phyloP scores from a whole-genome alignment of 2,888 invertebrate genomes.

The Carpatolechia fugitivella region DNA sequence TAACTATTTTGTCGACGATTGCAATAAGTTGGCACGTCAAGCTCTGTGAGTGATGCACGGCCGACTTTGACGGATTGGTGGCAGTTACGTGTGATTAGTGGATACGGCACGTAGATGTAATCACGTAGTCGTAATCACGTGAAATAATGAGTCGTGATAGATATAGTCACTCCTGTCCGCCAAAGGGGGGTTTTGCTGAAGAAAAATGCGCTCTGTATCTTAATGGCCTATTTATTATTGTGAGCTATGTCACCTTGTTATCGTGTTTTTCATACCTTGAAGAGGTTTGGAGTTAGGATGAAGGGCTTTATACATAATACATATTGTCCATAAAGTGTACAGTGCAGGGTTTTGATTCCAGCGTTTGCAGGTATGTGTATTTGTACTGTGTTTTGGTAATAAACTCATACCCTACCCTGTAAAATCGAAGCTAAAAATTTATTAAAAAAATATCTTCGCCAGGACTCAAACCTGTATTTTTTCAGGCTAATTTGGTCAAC shows the following conservation, averaged over 20 bases:
- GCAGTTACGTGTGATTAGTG: conserved; percentile 71
- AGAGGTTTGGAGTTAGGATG: neutral
- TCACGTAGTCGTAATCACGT: conserved; percentile 58
- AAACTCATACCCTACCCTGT: too few relatives aligned
- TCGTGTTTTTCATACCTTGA: neutral
- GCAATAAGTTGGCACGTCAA: conserved; percentile 34
- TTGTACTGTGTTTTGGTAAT: too few relatives aligned
- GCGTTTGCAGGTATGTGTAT: too few relatives aligned
- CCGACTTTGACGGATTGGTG: conserved; percentile 58
- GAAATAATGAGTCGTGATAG: conserved; percentile 62
- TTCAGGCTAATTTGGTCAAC: too few relatives aligned
- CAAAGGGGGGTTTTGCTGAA: conserved; percentile 21
- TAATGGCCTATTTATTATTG: conserved; percentile 1
- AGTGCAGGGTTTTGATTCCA: too few relatives aligned
- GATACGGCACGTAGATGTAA: conserved; percentile 52
- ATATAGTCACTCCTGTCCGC: conserved; percentile 29
- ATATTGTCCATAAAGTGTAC: too few relatives aligned
- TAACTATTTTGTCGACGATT: conserved; percentile 25
- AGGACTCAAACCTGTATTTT: too few relatives aligned
- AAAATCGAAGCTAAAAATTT: too few relatives aligned
- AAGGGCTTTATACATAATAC: neutral
- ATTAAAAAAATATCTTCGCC: too few relatives aligned
- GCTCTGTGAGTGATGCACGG: conserved; percentile 60
- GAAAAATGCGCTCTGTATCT: conserved; percentile 9
- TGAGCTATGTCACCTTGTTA: neutral